Evolutionary conservation across 1,140 invertebrate species (phyloP), one percentile per base, ranked within the genome.

Genomic region (Hylaeus anthracinus): DNA sequence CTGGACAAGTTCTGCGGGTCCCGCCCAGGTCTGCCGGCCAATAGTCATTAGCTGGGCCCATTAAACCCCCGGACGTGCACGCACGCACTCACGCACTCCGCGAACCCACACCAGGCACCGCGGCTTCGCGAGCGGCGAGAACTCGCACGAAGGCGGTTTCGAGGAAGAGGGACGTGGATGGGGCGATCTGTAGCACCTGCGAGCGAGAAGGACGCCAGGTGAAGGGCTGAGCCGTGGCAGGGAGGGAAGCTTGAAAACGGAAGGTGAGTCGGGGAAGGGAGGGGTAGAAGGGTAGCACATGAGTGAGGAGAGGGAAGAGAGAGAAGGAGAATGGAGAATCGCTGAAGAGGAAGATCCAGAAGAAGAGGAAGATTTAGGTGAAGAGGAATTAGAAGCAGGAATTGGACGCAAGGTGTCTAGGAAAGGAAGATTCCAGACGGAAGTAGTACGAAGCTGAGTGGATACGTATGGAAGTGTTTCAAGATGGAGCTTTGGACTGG

Each of bases 11-110:
- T 81, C 82, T 79, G 58, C 83, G 90, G 90, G 92, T 93, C 92
- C 92, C 93, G 93, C 93, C 93, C 93, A 93, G 85, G 90, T 91
- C 91, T 88, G 90, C 86, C 87, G 92, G 90, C 93, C 93, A 94
- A 94, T 94, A 93, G 93, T 94, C 93, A 94, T 94, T 94, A 93
- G 91, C 91, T 90, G 92, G 91, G 91, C 90, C 93, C 92, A 93
- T 93, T 93, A 93, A 93, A 93, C 88, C 90, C 88, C 86, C 79
- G 86, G 86, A 84, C 72, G 55, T 89, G 86, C 85, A 87, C 88
- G 89, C 88, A 88, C 86, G 87, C 87, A 90, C 85, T 87, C 70
- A 86, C 86, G 84, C 82, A 88, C 81, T 81, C 56, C 75, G 74
- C 73, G 75, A 64, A 83, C 74, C 83, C 70, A 69, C 78, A 79